Evolutionary conservation across 64 coral and sea anemone genomes (phyloP), one percentile per base, ranked within the genome.

Genomic region (Actinia equina): DNA sequence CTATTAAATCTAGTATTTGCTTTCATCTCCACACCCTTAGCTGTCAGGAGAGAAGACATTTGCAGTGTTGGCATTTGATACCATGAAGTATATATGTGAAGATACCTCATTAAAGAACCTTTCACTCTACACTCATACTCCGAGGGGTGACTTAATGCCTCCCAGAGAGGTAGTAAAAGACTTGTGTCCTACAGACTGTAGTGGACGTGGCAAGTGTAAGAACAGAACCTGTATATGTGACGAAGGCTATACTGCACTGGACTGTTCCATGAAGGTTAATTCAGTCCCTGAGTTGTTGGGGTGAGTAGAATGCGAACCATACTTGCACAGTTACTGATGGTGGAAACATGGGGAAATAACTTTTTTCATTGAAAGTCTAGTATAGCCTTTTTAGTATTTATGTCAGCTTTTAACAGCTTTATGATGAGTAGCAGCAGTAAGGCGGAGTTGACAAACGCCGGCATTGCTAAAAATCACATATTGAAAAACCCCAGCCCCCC

Each of bases 281-380:
- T 46, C 74, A 23, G 71, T 90, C 69, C 83, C 89, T n/a, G n/a
- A 58, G 41, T 20, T 89, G 30, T 89, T 89, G 19, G 79, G 78
- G 87, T 89, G 49, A 17, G 74, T 49, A 49, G 7, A 49, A 49
- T 49, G 2, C 46, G 3, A 49, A 6, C 46, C 46, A 49, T 49
- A 49, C 46, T 8, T 49, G 30, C 30, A 37, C 30, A 37, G 30
- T 37, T 0, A 37, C 30, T 37, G 30, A 37, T 37, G 30, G 30
- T 37, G 30, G 30, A 37, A 37, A 37, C 30, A 37, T 37, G 30
- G 30, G 1, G 30, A 37, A 37, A 37, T 37, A 37, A 37, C 30
- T 0, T 37, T 37, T 37, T 37, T 37, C 30, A 37, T 37, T 37
- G 30, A 37, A 37, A 37, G 30, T 37, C 30, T 37, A 37, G 30